A percentile compares a stretch with the other conserved stretches of the same genome.
These are phyloP conservation scores for Synergus gifuensis DNA, from an alignment of 2,888 invertebrate species.

Conservation along the genomic window DNA sequence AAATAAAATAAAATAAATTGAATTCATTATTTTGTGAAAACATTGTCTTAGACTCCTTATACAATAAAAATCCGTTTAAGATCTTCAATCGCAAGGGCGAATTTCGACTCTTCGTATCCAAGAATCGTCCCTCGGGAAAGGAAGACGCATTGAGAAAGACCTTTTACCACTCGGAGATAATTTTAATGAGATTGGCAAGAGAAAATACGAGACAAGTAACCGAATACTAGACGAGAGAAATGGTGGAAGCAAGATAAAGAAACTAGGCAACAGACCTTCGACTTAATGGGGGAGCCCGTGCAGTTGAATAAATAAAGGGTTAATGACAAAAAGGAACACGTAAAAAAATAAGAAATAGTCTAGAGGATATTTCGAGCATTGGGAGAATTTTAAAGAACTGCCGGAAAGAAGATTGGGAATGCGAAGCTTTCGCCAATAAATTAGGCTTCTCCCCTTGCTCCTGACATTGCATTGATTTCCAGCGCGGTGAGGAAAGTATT, in stretches of 20 bases:
- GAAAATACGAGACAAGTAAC: conserved; percentile 43
- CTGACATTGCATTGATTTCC: conserved; percentile 44
- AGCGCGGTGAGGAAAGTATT: conserved; percentile 41
- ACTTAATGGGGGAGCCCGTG: conserved; percentile 46
- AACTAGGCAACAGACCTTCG: conserved; percentile 47
- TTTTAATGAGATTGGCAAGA: conserved; percentile 70
- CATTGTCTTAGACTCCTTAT: background rate
- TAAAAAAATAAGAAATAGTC: conserved; percentile 61
- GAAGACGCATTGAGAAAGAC: conserved; percentile 38
- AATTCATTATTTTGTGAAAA: background rate
- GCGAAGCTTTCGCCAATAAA: conserved; percentile 56
- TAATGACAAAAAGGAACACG: conserved; percentile 64
- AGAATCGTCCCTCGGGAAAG: conserved; percentile 34
- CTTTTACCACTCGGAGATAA: conserved; percentile 63
- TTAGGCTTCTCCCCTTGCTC: conserved; percentile 46
- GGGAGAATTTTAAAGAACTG: conserved; percentile 52
- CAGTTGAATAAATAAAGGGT: conserved; percentile 62
- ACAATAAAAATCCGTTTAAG: background rate
- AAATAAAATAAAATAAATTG: background rate
- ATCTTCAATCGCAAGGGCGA: conserved; percentile 26
- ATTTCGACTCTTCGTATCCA: conserved; percentile 42
- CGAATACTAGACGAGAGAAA: conserved; percentile 43
- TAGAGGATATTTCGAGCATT: conserved; percentile 35
- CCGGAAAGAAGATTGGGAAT: conserved; percentile 45
- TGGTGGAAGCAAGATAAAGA: conserved; percentile 49